Conservation (phyloP, 2,113 vertebrate species). For the Phyllostomus hastatus region DNA sequence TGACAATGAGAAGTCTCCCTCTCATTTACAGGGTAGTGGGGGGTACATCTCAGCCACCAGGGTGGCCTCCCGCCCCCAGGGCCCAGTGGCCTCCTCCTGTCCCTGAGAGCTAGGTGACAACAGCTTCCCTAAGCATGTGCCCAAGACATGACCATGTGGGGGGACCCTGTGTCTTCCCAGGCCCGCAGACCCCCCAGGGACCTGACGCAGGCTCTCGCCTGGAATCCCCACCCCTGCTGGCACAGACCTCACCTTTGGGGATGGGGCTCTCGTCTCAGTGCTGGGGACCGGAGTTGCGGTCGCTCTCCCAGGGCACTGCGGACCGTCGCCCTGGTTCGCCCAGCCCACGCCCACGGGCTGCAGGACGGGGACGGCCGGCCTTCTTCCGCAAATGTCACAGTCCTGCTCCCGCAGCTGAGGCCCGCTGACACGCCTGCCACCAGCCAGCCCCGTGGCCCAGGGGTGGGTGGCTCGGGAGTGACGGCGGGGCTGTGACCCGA, state of each 20-base stretch:
- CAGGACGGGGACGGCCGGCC: slow-evolving; percentile 72
- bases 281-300: not conserved
- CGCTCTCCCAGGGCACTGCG: not conserved
- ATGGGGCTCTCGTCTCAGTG: not conserved
- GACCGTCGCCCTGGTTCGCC: not conserved
- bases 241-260: not conserved
- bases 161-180: not conserved
- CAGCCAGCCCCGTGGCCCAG: slow-evolving; percentile 55
- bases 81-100: not conserved
- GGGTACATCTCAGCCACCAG: not conserved
- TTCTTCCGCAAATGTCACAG: slow-evolving; percentile 84
- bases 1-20: not conserved
- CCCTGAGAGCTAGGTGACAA: not conserved
- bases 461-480: slow-evolving; percentile 87
- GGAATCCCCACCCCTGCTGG: not conserved
- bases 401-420: slow-evolving; percentile 77
- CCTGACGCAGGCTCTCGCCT: not conserved
- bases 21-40: not conserved
- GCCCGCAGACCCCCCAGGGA: not conserved
- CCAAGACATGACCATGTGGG: accelerated
- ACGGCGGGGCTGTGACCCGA: slow-evolving; percentile 73
- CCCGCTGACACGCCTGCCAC: not conserved
- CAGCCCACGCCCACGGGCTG: slow-evolving; percentile 69
- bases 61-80: not conserved
- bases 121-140: not conserved